phyloP scores from a whole-genome alignment of 2,888 invertebrate genomes.

The Agonopterix alstromeriana region DNA sequence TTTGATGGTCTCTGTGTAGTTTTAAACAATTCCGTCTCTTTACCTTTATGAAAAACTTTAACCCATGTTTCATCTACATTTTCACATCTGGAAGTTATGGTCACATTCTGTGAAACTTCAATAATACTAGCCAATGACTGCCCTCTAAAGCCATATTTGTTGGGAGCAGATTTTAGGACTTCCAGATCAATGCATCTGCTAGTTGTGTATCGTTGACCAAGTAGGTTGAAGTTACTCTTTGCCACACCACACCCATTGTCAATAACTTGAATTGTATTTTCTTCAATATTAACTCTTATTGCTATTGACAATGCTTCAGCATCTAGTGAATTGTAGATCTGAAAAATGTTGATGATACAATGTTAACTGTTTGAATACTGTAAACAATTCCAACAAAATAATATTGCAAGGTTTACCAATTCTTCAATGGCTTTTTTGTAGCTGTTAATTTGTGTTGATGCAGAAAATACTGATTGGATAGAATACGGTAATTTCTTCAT shows the following conservation, averaged over 20 bases:
- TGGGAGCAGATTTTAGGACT: conserved; percentile 68
- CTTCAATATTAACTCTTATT: conserved; percentile 78
- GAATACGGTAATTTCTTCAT: conserved; percentile 47
- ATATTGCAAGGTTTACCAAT: conserved; percentile 61
- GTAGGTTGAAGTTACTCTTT: conserved; percentile 64
- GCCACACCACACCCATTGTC: conserved; percentile 86
- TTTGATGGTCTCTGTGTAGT: conserved; percentile 71
- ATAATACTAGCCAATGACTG: conserved; percentile 81
- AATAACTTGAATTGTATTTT: conserved; percentile 82
- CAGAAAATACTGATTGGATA: conserved; percentile 72
- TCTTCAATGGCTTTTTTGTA: conserved; percentile 79
- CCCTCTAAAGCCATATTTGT: conserved; percentile 81
- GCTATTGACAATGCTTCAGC: conserved; percentile 83
- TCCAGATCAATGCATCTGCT: conserved; percentile 77
- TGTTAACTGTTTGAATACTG: background rate
- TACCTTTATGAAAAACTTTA: conserved; percentile 73
- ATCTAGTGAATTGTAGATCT: conserved; percentile 84
- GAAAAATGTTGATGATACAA: conserved; percentile 12
- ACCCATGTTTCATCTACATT: conserved; percentile 69
- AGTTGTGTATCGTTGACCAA: conserved; percentile 80
- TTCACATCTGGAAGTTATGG: conserved; percentile 75
- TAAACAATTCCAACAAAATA: background rate
- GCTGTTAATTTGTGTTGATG: conserved; percentile 74
- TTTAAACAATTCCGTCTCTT: conserved; percentile 38
- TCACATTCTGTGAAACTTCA: conserved; percentile 72